Evolutionary conservation across 2,113 vertebrate species (phyloP).

Genomic region (Kobus ellipsiprymnus): DNA sequence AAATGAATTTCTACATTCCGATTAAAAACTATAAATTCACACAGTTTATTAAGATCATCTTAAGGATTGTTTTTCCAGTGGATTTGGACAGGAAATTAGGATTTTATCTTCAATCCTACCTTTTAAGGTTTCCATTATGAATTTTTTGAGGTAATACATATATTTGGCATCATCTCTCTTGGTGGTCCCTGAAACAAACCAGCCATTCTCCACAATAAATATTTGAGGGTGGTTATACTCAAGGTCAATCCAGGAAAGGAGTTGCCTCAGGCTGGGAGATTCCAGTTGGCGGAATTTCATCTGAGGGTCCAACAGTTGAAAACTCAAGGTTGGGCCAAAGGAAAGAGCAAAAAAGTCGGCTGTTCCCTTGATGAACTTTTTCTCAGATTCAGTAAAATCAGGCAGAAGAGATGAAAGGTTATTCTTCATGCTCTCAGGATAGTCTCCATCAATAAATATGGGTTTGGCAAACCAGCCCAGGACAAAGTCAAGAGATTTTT

Average conservation of each 20-base stretch:
- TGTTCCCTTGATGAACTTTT: slow-evolving; percentile 85
- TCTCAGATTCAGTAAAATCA: slow-evolving; percentile 86
- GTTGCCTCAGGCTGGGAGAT: slow-evolving; percentile 90
- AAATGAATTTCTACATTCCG: not conserved
- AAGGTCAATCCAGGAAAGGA: slow-evolving; percentile 92
- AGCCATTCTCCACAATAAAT: slow-evolving; percentile 98
- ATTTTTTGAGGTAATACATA: slow-evolving; percentile 96
- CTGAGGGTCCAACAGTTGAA: slow-evolving; percentile 90
- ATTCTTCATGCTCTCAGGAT: slow-evolving; percentile 91
- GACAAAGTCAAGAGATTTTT: slow-evolving; percentile 95
- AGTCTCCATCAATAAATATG: slow-evolving; percentile 93
- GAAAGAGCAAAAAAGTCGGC: slow-evolving; percentile 98
- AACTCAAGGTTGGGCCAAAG: slow-evolving; percentile 93
- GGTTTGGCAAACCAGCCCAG: slow-evolving; percentile 97
- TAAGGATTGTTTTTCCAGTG: slow-evolving; percentile 52
- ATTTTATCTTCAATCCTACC: slow-evolving; percentile 78
- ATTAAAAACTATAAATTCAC: slow-evolving; percentile 9
- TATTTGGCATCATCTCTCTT: slow-evolving; percentile 93
- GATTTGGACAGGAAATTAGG: slow-evolving; percentile 13
- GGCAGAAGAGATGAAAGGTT: slow-evolving; percentile 89
- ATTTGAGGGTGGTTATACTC: slow-evolving; percentile 93
- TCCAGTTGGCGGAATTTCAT: slow-evolving; percentile 93
- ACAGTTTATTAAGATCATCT: not conserved
- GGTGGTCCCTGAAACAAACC: slow-evolving; percentile 91
- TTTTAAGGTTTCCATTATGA: slow-evolving; percentile 94